Percentiles rank a stretch among this genome's conserved stretches.
Evolutionary conservation across 2,888 invertebrate genomes (phyloP).

Genomic region (Amorpha juglandis): DNA sequence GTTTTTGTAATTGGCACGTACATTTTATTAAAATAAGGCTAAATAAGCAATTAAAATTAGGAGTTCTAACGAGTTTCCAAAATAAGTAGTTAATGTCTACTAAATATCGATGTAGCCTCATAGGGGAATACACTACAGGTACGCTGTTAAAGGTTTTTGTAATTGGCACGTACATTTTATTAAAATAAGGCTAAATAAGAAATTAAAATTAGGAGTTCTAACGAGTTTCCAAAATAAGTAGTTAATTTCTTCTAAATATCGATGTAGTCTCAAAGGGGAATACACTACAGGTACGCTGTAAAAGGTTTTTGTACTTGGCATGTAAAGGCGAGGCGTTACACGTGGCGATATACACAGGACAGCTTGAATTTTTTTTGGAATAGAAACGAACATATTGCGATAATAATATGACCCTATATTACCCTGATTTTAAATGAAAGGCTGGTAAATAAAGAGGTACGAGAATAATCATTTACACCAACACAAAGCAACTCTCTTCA

Average conservation of each 20-base stretch:
- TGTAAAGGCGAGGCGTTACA: neutral
- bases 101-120: neutral
- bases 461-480: too few relatives aligned
- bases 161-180: neutral
- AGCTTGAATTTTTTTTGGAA: neutral
- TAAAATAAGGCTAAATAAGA: neutral
- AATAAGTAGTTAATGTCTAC: neutral
- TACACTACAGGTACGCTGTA: too few relatives aligned
- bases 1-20: neutral
- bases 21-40: neutral
- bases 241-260: neutral
- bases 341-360: neutral
- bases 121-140: too few relatives aligned
- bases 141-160: too few relatives aligned
- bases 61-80: too few relatives aligned
- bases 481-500: neutral
- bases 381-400: slow-evolving; percentile 2
- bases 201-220: neutral
- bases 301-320: too few relatives aligned
- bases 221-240: neutral
- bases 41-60: neutral
- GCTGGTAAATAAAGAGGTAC: neutral
- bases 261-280: neutral
- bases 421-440: too few relatives aligned
- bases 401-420: neutral